Evolutionary conservation across 2,888 invertebrate genomes (phyloP).

Genomic region (Acanthosepion pharaonis): DNA sequence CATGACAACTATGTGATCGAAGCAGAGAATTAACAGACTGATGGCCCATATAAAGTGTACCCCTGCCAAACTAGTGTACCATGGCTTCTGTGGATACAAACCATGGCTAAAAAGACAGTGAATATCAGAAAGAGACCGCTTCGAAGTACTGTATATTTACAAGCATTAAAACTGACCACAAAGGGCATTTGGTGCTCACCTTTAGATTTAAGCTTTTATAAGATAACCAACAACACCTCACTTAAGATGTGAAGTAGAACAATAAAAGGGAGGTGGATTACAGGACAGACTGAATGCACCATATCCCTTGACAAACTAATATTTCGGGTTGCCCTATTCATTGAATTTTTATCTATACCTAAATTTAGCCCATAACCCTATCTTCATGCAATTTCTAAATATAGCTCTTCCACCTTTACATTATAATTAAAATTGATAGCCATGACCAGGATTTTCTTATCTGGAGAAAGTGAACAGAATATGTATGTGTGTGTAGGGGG

Average conservation of each 20-base stretch:
- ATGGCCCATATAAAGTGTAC: neutral
- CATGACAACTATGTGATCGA: slow-evolving; percentile 6
- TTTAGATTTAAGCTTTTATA: neutral
- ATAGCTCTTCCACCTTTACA: neutral
- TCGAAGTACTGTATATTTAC: neutral
- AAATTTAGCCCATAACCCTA: slow-evolving; percentile 15
- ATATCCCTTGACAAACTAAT: neutral
- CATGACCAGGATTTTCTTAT: slow-evolving; percentile 23
- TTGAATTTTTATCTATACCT: neutral
- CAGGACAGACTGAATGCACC: neutral
- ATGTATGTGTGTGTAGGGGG: neutral
- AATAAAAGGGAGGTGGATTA: neutral
- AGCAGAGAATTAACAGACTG: neutral
- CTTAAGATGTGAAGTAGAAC: neutral
- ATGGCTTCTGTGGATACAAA: neutral
- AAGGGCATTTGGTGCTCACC: neutral
- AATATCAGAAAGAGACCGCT: neutral
- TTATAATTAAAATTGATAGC: slow-evolving; percentile 33
- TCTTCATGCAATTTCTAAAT: neutral
- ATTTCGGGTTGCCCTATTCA: neutral
- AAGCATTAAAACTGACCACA: neutral
- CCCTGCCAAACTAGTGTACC: neutral
- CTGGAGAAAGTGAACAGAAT: neutral
- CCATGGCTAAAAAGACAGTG: neutral
- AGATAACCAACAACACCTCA: too few species aligned